Evolutionary conservation across 2,797 vertebrate genomes (phyloP).

Genomic region (Labeo calbasu): DNA sequence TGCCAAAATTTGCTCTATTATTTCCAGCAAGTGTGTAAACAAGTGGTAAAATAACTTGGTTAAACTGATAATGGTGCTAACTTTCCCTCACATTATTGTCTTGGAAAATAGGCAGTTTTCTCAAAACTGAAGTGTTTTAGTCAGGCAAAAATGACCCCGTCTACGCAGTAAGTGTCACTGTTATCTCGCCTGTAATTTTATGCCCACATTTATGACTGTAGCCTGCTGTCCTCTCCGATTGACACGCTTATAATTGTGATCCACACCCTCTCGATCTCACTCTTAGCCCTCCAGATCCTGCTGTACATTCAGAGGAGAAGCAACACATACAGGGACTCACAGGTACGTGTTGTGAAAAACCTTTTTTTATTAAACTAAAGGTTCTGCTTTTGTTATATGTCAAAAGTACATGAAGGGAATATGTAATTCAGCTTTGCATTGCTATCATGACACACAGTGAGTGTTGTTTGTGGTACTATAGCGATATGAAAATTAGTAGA

Average conservation of each 20-base stretch:
- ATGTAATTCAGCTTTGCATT: neutral
- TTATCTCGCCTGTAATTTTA: neutral
- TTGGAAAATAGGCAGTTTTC: neutral
- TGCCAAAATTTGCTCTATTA: neutral
- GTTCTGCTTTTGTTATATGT: neutral
- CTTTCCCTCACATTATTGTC: neutral
- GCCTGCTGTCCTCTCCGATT: neutral
- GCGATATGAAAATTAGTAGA: neutral
- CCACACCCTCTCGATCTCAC: neutral
- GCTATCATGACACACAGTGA: neutral
- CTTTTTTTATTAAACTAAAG: neutral
- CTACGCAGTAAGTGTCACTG: neutral
- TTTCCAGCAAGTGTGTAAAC: neutral
- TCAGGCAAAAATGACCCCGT: neutral
- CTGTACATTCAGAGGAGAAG: neutral
- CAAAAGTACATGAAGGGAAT: neutral
- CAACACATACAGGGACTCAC: neutral
- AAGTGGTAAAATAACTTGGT: neutral
- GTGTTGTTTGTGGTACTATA: neutral
- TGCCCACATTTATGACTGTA: neutral
- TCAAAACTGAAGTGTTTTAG: neutral
- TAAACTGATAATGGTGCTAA: too few relatives aligned
- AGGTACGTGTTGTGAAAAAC: neutral
- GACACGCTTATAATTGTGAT: neutral
- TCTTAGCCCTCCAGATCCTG: neutral